Percentiles rank a stretch among this genome's conserved stretches.
Conservation (phyloP, 2,797 vertebrate species). For the Tokudaia muenninki region DNA sequence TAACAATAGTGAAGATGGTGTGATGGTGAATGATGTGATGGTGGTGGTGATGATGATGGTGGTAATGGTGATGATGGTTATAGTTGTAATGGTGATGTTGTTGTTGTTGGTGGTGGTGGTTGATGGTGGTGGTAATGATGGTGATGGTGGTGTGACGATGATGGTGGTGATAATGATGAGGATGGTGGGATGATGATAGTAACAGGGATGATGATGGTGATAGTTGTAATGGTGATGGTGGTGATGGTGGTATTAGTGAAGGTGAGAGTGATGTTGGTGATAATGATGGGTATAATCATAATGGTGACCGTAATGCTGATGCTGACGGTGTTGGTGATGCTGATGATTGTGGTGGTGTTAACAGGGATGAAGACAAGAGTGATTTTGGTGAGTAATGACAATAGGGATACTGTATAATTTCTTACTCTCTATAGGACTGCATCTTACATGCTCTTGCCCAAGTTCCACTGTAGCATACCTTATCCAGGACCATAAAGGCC, state of each 20-base stretch:
- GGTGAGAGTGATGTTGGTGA: not conserved
- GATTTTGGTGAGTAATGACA: accelerated
- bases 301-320: not conserved
- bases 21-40: not conserved
- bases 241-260: not conserved
- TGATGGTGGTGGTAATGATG: not conserved
- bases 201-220: accelerated
- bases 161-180: accelerated
- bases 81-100: accelerated
- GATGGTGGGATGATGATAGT: accelerated
- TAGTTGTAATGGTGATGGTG: not conserved
- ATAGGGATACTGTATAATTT: not conserved
- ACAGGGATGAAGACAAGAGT: no score
- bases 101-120: no score
- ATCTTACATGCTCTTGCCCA: not conserved
- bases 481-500: not conserved
- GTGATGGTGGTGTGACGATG: not conserved
- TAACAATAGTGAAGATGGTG: not conserved
- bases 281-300: accelerated
- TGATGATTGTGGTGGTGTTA: not conserved
- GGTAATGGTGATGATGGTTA: accelerated
- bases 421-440: not conserved
- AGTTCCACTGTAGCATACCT: not conserved
- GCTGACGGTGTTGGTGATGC: accelerated
- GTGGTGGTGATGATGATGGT: not conserved